A percentile compares a stretch with the other conserved stretches of the same genome.
Conservation (phyloP, 2,113 vertebrate species). For the sheep (Ovis aries) region ARS-UI_Ramb_v3.0 NC_056056.1:10967501-10968000, state of each 20-base stretch:
- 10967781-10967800: not conserved
- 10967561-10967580: not conserved
- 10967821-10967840: constrained; percentile 27
- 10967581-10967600: constrained; percentile 23
- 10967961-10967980: not conserved
- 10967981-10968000: not conserved
- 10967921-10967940: not conserved
- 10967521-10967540: not conserved
- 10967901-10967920: not conserved
- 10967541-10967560: not conserved
- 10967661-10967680: constrained; percentile 16
- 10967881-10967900: constrained; percentile 2
- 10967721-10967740: not conserved
- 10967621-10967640: constrained; percentile 5
- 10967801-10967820: not conserved
- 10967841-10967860: not conserved
- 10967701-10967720: not conserved
- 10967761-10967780: not conserved
- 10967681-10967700: constrained; percentile 14
- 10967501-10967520: constrained; percentile 29
- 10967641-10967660: constrained; percentile 31
- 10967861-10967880: not conserved
- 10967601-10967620: constrained; percentile 29
- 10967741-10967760: not conserved
- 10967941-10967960: not conserved